Evolutionary conservation across 1,140 invertebrate species (phyloP).

Genomic region (Triops longicaudatus): DNA sequence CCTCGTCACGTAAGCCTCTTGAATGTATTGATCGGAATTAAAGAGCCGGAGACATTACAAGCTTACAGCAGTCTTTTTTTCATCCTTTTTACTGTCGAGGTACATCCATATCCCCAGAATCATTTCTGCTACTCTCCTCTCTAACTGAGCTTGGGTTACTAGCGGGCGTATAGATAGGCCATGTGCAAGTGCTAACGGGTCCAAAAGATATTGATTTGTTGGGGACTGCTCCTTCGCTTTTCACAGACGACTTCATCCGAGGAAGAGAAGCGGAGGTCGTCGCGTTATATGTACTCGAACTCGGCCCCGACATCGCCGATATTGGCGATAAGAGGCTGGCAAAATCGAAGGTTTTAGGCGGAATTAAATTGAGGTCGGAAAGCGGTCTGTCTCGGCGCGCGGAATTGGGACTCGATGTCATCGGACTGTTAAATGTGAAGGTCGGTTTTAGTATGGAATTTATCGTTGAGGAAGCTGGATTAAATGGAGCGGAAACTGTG

Average conservation of each 20-base stretch:
- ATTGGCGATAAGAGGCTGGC: conserved; percentile 17
- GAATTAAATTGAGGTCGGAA: conserved; percentile 6
- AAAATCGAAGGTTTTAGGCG: conserved; percentile 27
- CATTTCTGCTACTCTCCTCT: neutral
- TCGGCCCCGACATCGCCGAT: neutral
- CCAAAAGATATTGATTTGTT: conserved; percentile 1
- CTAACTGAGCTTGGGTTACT: neutral
- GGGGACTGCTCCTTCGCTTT: neutral
- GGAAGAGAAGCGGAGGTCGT: neutral
- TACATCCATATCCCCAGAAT: neutral
- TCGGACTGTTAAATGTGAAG: neutral
- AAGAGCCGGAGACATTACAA: neutral
- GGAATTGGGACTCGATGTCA: neutral
- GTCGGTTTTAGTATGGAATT: conserved; percentile 16
- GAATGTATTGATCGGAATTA: conserved; percentile 15
- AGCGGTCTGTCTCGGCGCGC: conserved; percentile 18
- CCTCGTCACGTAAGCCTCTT: neutral
- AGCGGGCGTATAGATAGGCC: neutral
- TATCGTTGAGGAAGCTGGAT: neutral
- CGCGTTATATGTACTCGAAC: neutral
- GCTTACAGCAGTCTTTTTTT: neutral
- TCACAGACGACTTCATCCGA: neutral
- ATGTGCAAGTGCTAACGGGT: neutral
- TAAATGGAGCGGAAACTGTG: neutral
- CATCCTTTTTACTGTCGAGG: neutral